Base-by-base conservation (phyloP, 2,888 invertebrate genomes). In the Torymus aiolomorphi region DNA sequence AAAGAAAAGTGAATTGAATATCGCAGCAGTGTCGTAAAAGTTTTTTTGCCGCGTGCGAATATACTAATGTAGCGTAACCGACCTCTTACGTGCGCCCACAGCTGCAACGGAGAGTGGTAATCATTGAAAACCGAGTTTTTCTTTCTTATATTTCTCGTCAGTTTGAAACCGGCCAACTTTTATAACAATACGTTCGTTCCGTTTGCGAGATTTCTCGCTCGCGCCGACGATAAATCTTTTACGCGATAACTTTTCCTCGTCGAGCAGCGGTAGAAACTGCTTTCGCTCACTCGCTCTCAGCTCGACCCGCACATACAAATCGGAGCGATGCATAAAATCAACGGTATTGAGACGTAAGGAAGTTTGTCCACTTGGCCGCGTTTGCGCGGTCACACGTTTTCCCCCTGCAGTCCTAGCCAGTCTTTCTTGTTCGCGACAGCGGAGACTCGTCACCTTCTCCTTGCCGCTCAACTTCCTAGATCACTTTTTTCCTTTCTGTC, bases 261-360 rank as follows among this genome's bases (percentile, higher is more conserved):
- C 24, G 24, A 24, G 54, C 24, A n/a, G 52, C 14, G 42, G 20
- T 16, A 1, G 13, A 42, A 49, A 3, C 49, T 16, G 49, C 49
- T 16, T 57, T 57, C 57, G 2, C 57, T 57, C n/a, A 16, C 57
- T 57, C 16, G 1, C n/a, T 16, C 16, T 57, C 57, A 3, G 24
- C 24, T 24, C 16, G 24, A 31, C 12, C 56, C 31, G 61, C 10
- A 24, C 66, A 61, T 62, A 51, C 57, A 57, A 66, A 66, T 59
- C 57, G 67, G n/a, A 63, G 8, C 59, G 61, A 31, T 62, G 67
- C 75, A 75, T 75, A 75, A 75, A 75, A 66, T 75, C 67, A 67
- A 59, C 67, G 51, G 51, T 52, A 75, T 75, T 75, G 66, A 75
- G 67, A 67, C 16, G 52, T 16, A 24, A 24, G 61, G 59, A 67